A percentile compares a stretch with the other conserved stretches of the same genome.
phyloP scores from a whole-genome alignment of 2,113 vertebrate species.

The Nothobranchius furzeri region DNA sequence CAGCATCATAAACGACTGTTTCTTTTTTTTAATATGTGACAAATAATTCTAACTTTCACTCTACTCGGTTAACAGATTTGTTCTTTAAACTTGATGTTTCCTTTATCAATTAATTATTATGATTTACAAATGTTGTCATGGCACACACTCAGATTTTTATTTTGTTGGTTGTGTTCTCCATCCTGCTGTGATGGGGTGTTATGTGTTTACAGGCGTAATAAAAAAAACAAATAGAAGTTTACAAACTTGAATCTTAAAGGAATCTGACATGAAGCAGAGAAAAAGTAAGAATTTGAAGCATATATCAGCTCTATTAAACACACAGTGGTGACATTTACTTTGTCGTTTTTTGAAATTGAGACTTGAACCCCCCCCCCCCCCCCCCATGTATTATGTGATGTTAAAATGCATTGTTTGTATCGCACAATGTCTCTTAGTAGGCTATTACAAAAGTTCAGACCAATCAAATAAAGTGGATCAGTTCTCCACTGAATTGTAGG shows the following conservation, averaged over 20 bases:
- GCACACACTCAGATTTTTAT: constrained; percentile 65
- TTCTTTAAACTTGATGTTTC: constrained; percentile 59
- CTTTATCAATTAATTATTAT: constrained; percentile 39
- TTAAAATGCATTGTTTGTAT: constrained; percentile 82
- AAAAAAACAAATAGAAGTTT: constrained; percentile 68
- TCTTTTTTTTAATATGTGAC: constrained; percentile 44
- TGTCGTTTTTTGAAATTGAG: constrained; percentile 76
- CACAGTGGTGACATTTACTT: constrained; percentile 69
- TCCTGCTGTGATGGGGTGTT: constrained; percentile 72
- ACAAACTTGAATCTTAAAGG: constrained; percentile 83
- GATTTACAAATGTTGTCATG: constrained; percentile 31
- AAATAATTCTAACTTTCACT: constrained; percentile 59
- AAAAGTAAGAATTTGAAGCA: constrained; percentile 65
- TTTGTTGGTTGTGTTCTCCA: constrained; percentile 68
- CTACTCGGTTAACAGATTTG: constrained; percentile 57
- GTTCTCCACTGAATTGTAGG: constrained; percentile 71
- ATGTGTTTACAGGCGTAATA: constrained; percentile 81
- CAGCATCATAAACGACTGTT: constrained; percentile 55
- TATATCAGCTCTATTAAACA: constrained; percentile 69
- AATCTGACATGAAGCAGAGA: constrained; percentile 69
- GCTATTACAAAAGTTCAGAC: constrained; percentile 87
- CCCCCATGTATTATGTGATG: constrained; percentile 75
- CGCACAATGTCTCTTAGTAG: constrained; percentile 85
- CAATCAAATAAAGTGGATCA: constrained; percentile 89
- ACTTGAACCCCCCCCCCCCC: constrained; percentile 89